Percentiles rank a stretch among this genome's conserved stretches.
phyloP scores from a whole-genome alignment of 2,113 vertebrate genomes.

The Phylloscopus trochilus region DNA sequence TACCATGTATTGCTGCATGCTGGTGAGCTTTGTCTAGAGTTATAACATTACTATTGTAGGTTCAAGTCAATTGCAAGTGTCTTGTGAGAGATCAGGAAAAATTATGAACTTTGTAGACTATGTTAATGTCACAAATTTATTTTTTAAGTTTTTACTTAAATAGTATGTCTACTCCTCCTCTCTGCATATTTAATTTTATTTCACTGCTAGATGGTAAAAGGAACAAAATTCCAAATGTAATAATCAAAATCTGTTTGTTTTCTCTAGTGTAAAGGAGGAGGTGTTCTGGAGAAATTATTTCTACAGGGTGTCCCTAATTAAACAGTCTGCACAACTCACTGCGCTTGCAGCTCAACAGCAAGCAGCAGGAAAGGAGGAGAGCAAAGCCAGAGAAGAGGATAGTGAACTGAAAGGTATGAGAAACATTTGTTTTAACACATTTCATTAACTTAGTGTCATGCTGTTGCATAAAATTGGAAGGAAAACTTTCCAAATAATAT shows the following conservation, averaged over 20 bases:
- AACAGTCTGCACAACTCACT: constrained; percentile 95
- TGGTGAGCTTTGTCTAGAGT: background rate
- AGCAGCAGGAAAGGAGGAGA: constrained; percentile 76
- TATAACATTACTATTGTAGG: background rate
- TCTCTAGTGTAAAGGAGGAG: constrained; percentile 90
- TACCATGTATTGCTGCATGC: background rate
- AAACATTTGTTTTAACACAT: background rate
- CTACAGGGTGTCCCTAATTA: constrained; percentile 94
- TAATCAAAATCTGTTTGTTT: constrained; percentile 4
- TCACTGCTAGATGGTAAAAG: background rate
- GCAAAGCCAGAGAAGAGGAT: constrained; percentile 60
- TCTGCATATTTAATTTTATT: background rate
- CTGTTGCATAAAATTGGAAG: background rate
- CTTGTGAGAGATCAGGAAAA: background rate
- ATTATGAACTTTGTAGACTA: background rate
- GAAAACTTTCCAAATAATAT: background rate
- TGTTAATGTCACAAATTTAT: background rate
- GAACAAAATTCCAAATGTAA: background rate
- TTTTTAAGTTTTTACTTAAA: background rate
- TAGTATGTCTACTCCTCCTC: background rate
- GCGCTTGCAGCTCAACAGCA: constrained; percentile 91
- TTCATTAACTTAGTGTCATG: background rate
- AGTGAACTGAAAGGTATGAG: constrained; percentile 78
- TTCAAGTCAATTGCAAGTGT: background rate
- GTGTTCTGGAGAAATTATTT: constrained; percentile 99